Evolutionary conservation across 2,113 vertebrate genomes (phyloP).

Genomic region (Plecotus auritus): DNA sequence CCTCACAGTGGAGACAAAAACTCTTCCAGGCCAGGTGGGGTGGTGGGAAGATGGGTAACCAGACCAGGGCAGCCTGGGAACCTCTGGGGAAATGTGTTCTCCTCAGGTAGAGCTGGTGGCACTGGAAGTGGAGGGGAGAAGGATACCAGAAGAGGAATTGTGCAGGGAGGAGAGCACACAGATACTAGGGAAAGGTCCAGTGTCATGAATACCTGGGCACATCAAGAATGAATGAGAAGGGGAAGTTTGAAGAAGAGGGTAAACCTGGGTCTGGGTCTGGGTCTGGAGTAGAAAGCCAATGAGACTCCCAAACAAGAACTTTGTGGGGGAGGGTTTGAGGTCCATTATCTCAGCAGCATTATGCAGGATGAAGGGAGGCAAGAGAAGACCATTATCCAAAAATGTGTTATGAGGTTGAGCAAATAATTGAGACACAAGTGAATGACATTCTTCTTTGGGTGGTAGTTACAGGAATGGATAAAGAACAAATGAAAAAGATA

Average conservation of each 20-base stretch:
- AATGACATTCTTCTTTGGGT: not conserved
- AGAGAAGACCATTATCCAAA: not conserved
- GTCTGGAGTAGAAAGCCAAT: not conserved
- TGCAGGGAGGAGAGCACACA: not conserved
- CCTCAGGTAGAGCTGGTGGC: not conserved
- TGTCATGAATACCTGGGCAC: not conserved
- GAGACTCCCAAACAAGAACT: not conserved
- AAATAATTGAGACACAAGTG: not conserved
- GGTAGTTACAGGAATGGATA: not conserved
- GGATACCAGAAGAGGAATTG: not conserved
- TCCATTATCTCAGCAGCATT: not conserved
- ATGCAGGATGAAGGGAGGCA: not conserved
- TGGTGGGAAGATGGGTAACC: not conserved
- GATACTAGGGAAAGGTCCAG: not conserved
- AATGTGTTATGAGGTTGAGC: not conserved
- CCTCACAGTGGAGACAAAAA: not conserved
- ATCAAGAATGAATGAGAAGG: not conserved
- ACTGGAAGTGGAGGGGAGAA: not conserved
- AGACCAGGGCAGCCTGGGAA: not conserved
- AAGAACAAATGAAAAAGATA: not conserved
- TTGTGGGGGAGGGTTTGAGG: not conserved
- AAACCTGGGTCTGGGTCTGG: not conserved
- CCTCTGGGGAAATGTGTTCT: not conserved
- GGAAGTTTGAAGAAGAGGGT: not conserved
- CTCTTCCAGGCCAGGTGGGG: not conserved